phyloP scores from a whole-genome alignment of 2,797 vertebrate genomes.

The Sparus aurata region DNA sequence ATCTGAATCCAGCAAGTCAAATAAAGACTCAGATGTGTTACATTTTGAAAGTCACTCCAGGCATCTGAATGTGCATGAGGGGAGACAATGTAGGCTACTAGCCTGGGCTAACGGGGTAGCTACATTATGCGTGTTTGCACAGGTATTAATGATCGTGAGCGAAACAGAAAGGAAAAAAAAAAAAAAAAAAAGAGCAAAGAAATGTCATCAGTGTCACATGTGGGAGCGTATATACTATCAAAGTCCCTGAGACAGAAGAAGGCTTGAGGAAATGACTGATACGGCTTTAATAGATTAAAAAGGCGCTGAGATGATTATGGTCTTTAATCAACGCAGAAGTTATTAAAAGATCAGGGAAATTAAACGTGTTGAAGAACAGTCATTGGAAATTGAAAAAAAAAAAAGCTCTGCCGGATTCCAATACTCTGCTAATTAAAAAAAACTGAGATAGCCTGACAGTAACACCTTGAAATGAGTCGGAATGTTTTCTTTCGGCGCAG shows the following conservation, averaged over 20 bases:
- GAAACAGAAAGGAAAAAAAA: slow-evolving; percentile 36
- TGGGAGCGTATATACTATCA: slow-evolving; percentile 19
- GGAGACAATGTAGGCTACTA: slow-evolving; percentile 27
- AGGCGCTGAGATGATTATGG: slow-evolving; percentile 65
- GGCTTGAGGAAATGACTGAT: slow-evolving; percentile 67
- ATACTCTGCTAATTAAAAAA: slow-evolving; percentile 62
- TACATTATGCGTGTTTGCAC: neutral
- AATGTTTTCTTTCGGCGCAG: slow-evolving; percentile 13
- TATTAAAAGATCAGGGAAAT: slow-evolving; percentile 74
- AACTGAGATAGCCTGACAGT: slow-evolving; percentile 32
- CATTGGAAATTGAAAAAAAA: slow-evolving; percentile 71
- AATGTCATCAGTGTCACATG: slow-evolving; percentile 36
- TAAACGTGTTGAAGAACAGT: slow-evolving; percentile 63
- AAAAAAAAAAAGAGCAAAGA: slow-evolving; percentile 27
- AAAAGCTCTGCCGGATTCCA: slow-evolving; percentile 61
- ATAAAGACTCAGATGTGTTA: slow-evolving; percentile 44
- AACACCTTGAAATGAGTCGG: neutral
- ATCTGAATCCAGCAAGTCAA: slow-evolving; percentile 52
- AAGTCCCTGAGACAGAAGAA: slow-evolving; percentile 57
- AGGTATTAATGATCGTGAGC: slow-evolving; percentile 40
- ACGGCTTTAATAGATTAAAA: slow-evolving; percentile 63
- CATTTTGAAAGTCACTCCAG: slow-evolving; percentile 36
- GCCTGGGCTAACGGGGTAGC: neutral
- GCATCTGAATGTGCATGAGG: slow-evolving; percentile 31
- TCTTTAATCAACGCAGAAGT: slow-evolving; percentile 79